phyloP scores from a whole-genome alignment of 2,888 invertebrate species.

The Schizotus pectinicornis region DNA sequence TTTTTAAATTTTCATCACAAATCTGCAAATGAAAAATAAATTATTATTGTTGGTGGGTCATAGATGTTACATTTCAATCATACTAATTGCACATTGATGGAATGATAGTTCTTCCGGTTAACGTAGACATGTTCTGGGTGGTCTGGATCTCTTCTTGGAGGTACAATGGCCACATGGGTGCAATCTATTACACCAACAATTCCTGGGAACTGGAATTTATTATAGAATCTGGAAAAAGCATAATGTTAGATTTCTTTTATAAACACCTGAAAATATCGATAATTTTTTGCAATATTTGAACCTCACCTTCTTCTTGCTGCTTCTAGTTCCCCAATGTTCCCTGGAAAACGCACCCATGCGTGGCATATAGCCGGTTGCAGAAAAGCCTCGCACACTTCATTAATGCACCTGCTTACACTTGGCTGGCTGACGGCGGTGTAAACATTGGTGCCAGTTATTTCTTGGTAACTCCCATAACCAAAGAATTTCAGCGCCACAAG shows the following conservation, averaged over 20 bases:
- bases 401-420: slow-evolving; percentile 20
- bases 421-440: slow-evolving; percentile 21
- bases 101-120: slow-evolving; percentile 22
- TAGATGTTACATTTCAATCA: slow-evolving; percentile 1
- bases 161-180: slow-evolving; percentile 29
- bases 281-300: too few relatives aligned
- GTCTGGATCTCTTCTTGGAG: slow-evolving; percentile 10
- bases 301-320: too few relatives aligned
- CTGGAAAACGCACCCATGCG: slow-evolving; percentile 28
- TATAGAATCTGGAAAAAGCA: slow-evolving; percentile 24
- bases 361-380: slow-evolving; percentile 21
- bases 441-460: too few relatives aligned
- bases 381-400: slow-evolving; percentile 24
- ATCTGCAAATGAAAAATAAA: slow-evolving; percentile 21
- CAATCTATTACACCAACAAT: slow-evolving; percentile 20
- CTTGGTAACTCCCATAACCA: too few relatives aligned
- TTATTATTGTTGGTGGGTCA: background rate
- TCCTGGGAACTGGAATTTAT: slow-evolving; percentile 23
- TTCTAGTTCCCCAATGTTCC: slow-evolving; percentile 20
- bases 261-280: too few relatives aligned
- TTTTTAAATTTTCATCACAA: slow-evolving; percentile 28
- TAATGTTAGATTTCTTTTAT: too few relatives aligned
- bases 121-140: slow-evolving; percentile 25
- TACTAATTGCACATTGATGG: slow-evolving; percentile 8
- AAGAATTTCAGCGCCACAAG: too few relatives aligned